Base-by-base conservation (phyloP, 2,113 vertebrate genomes). In the Amphiprion ocellaris region DNA sequence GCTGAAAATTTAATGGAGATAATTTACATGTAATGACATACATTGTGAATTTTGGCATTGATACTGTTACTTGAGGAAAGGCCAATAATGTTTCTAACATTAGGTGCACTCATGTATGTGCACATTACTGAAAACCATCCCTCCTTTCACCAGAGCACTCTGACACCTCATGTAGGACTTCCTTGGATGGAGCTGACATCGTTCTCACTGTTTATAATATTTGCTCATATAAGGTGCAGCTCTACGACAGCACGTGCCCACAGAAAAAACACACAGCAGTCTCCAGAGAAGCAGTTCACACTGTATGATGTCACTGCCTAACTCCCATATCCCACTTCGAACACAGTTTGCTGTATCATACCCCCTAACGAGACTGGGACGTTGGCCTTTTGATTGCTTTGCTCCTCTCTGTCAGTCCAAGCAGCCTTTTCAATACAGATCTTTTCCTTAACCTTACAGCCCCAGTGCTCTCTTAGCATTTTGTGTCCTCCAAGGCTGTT, bases 171-270 rank as follows among this genome's bases (percentile, higher is more conserved):
- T 52, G 37, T n/a, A 70, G 78, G 84, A 82, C 80, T 83, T 66
- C 72, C 44, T 62, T 80, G 89, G 91, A 85, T 21, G 55, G 56
- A 74, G 69, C 52, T 58, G 89, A 91, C 87, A 70, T 63, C 70
- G 76, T 83, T 67, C 83, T 83, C 87, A 86, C 77, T 87, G 81
- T 89, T 89, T 79, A 84, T 82, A 87, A 91, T 79, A 78, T 83
- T 88, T 78, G 77, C 80, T 86, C 80, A 84, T 62, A 87, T 71
- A 79, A 79, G 67, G 74, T 72, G 66, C 75, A 83, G 74, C 16
- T 79, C 46, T 23, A 62, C 76, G 71, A 68, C 73, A 88, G 82
- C 72, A 46, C 53, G 83, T 83, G 69, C 54, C 65, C 77, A 84
- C 55, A 76, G 88, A 63, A 19, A 88, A 19, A 88, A 74, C 61